phyloP scores from a whole-genome alignment of 2,113 vertebrate species.

The Toxostoma redivivum region DNA sequence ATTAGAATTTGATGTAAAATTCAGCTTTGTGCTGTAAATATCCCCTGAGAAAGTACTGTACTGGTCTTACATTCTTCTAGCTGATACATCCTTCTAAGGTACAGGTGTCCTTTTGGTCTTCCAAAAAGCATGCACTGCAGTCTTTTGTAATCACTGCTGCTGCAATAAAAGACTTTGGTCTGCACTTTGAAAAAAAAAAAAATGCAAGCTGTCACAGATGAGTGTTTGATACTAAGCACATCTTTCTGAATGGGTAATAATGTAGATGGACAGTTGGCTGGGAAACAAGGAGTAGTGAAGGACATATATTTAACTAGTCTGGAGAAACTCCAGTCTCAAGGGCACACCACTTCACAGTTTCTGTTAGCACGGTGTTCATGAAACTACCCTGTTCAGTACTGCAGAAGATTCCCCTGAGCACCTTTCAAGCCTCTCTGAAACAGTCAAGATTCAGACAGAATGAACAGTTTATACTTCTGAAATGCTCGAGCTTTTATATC shows the following conservation, averaged over 20 bases:
- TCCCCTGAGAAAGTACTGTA: neutral
- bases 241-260: neutral
- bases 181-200: neutral
- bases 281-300: neutral
- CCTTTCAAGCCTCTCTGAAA: neutral
- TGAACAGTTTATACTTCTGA: neutral
- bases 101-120: neutral
- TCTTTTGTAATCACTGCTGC: neutral
- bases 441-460: neutral
- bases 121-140: neutral
- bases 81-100: neutral
- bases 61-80: neutral
- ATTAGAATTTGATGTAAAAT: neutral
- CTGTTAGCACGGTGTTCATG: neutral
- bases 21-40: neutral
- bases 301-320: neutral
- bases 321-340: neutral
- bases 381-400: neutral
- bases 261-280: neutral
- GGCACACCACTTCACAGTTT: neutral
- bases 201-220: neutral
- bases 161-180: neutral
- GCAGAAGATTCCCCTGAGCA: neutral
- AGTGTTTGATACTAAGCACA: neutral
- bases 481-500: neutral